Evolutionary conservation across 2,113 vertebrate genomes (phyloP), one percentile per base, ranked within the genome.

Genomic region (Pseudorectes ferrugineus): DNA sequence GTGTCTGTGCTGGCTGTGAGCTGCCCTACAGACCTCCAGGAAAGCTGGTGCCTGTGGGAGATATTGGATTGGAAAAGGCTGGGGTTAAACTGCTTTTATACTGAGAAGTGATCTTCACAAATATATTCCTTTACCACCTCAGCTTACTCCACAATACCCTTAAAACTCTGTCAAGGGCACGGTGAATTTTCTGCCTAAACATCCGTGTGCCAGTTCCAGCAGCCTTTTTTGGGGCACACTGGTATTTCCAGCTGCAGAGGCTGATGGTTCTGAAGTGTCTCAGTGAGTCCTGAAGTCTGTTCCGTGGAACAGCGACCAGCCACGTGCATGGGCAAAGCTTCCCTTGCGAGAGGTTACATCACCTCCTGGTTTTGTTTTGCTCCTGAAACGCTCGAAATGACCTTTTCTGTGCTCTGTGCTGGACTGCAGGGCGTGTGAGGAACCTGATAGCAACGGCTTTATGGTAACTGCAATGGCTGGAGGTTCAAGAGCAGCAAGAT

Each of bases 41-140:
- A 52, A 10, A 48, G 49, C 12, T 76, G 29, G 0, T 59, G 3
- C 0, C 31, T 35, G 23, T 11, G 65, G 22, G n/a, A 16, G 17
- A 11, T 10, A 2, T 0, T 6, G 14, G 11, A 0, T 24, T 35
- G 62, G 36, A 20, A 52, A 70, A 57, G 31, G 22, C 59, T 67
- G 61, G 35, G 1, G 3, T n/a, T 59, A 36, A 28, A 5, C 43
- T 42, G 43, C 48, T 36, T 35, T 58, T 26, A 25, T 21, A 16
- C 17, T 8, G 7, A 40, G 36, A n/a, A 28, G 1, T 12, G 16
- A 38, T n/a, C 35, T 12, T 42, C 46, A 52, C 43, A 9, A 88
- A 45, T 71, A 4, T 1, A 9, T 61, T 6, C 6, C 51, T 76
- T 28, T 43, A 85, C 43, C 0, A 0, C 36, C 42, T 58, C 33